Conservation (phyloP, 2,888 invertebrate genomes). For the Idaea biselata region DNA sequence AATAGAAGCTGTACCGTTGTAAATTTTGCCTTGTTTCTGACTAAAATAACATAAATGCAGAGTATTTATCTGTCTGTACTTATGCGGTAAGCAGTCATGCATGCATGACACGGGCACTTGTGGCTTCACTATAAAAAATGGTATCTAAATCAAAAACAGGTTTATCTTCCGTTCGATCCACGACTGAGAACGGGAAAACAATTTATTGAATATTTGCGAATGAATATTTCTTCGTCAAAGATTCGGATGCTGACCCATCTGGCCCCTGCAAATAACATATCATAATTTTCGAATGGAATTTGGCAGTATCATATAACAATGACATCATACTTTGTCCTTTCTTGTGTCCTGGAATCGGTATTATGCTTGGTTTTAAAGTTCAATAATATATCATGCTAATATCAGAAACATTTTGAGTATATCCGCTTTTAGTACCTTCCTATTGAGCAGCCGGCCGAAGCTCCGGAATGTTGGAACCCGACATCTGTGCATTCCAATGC, state of each 20-base stretch:
- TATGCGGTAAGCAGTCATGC: neutral
- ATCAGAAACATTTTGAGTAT: slow-evolving; percentile 12
- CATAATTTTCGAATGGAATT: slow-evolving; percentile 1
- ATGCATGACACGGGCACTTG: neutral
- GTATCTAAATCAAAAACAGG: neutral
- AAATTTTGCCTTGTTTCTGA: neutral
- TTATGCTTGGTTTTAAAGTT: slow-evolving; percentile 10
- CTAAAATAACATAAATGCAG: neutral
- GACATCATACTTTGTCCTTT: slow-evolving; percentile 1
- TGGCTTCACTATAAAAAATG: neutral
- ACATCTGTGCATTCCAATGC: slow-evolving; percentile 76
- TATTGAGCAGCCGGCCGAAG: slow-evolving; percentile 39
- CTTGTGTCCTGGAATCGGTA: neutral
- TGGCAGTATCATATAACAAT: neutral
- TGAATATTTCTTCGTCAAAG: slow-evolving; percentile 3
- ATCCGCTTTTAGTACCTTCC: slow-evolving; percentile 35
- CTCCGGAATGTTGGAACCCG: slow-evolving; percentile 67
- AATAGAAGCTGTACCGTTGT: neutral
- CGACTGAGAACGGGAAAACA: slow-evolving; percentile 1
- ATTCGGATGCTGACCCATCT: neutral
- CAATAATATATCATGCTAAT: slow-evolving; percentile 11
- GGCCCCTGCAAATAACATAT: slow-evolving; percentile 1
- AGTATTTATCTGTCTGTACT: neutral
- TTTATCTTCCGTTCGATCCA: neutral
- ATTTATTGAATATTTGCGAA: slow-evolving; percentile 3